Conservation (phyloP, 2,113 vertebrate genomes). For the Anser brachyrhynchus region DNA sequence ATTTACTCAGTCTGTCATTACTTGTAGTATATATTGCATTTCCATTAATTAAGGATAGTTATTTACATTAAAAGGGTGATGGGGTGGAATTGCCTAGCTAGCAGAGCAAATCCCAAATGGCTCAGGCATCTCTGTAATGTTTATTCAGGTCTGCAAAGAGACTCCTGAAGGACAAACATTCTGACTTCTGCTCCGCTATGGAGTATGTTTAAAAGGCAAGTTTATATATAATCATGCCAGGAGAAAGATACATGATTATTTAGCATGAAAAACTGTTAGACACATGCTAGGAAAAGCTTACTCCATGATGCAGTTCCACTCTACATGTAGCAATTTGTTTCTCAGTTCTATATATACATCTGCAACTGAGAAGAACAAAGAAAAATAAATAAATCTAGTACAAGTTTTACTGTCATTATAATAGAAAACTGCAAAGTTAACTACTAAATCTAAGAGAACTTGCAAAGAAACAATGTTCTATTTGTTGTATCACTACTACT, state of each 20-base stretch:
- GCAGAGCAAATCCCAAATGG: constrained; percentile 35
- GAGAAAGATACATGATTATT: background rate
- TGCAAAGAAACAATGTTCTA: background rate
- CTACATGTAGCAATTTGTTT: background rate
- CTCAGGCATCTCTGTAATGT: background rate
- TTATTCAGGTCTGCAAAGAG: constrained; percentile 32
- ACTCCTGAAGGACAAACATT: constrained; percentile 42
- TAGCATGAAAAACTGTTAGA: background rate
- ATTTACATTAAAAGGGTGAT: constrained; percentile 30
- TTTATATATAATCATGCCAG: background rate
- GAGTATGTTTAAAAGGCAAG: background rate
- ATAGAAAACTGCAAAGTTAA: background rate
- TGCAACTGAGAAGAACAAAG: background rate
- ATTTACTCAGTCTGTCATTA: constrained; percentile 41
- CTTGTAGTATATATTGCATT: constrained; percentile 37
- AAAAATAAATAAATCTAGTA: background rate
- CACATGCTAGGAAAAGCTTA: background rate
- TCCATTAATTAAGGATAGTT: constrained; percentile 54
- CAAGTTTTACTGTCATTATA: background rate
- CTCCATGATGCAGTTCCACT: background rate
- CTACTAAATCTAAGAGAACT: background rate
- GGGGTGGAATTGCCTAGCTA: constrained; percentile 46
- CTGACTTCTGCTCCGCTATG: background rate
- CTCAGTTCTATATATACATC: background rate
- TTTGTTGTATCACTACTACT: background rate